These are phyloP conservation scores for Megalopta genalis DNA, from an alignment of 1,140 invertebrate genomes.

Conservation along the genomic window DNA sequence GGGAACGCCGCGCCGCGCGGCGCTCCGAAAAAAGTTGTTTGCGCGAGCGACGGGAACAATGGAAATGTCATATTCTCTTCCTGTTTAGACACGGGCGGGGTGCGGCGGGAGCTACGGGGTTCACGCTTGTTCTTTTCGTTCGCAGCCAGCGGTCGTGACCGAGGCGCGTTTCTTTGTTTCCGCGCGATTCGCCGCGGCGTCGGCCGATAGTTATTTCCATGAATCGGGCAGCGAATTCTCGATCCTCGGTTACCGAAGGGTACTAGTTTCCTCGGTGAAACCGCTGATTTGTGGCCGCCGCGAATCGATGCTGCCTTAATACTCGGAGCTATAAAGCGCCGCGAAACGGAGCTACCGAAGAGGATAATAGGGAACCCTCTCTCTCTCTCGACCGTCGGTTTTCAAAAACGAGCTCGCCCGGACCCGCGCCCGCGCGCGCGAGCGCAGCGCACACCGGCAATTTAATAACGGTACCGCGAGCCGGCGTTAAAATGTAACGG, in stretches of 20 bases:
- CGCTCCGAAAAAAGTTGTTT: neutral
- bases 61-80: neutral
- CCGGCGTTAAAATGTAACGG: constrained; percentile 52
- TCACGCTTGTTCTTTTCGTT: neutral
- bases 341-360: constrained; percentile 43
- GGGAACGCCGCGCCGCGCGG: too few species aligned
- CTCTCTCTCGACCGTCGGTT: constrained; percentile 44
- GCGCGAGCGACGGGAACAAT: neutral
- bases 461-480: constrained; percentile 55
- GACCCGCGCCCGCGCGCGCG: neutral
- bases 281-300: constrained; percentile 60
- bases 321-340: constrained; percentile 57
- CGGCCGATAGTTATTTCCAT: constrained; percentile 60
- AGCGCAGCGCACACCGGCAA: constrained; percentile 33
- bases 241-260: constrained; percentile 53
- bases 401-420: constrained; percentile 59
- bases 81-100: too few species aligned
- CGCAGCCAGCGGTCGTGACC: constrained; percentile 18
- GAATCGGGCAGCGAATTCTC: constrained; percentile 65
- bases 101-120: neutral
- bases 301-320: constrained; percentile 63
- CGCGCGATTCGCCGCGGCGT: constrained; percentile 52
- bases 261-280: constrained; percentile 64
- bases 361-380: constrained; percentile 61
- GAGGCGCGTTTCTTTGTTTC: constrained; percentile 44